Percentiles rank a stretch among this genome's conserved stretches.
Evolutionary conservation across 2,888 invertebrate species (phyloP).

Genomic region (Bellardia bayeri): DNA sequence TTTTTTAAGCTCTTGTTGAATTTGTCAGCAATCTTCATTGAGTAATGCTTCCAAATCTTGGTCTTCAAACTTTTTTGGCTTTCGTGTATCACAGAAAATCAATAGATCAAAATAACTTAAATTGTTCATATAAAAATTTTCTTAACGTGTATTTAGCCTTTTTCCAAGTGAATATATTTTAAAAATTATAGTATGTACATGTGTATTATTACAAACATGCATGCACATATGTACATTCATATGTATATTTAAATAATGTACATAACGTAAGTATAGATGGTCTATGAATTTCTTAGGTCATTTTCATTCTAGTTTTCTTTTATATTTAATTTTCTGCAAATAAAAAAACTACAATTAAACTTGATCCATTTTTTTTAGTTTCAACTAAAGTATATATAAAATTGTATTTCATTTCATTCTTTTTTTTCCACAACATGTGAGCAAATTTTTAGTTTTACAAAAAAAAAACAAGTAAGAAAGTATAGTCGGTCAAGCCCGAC

Average conservation of each 20-base stretch:
- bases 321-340: not conserved
- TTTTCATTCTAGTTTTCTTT: constrained; percentile 5
- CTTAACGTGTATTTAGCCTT: constrained; percentile 11
- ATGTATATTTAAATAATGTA: not conserved
- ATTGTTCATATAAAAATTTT: not conserved
- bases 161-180: constrained; percentile 2
- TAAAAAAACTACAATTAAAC: constrained; percentile 53
- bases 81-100: no score
- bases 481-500: no score
- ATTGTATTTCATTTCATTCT: not conserved
- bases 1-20: no score
- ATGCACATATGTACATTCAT: not conserved
- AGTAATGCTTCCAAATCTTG: no score
- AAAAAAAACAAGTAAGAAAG: no score
- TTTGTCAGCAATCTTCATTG: no score
- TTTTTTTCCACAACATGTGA: constrained; percentile 16
- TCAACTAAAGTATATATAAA: constrained; percentile 20
- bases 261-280: not conserved
- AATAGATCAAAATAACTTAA: no score
- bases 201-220: not conserved
- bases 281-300: constrained; percentile 29
- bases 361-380: constrained; percentile 51
- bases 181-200: constrained; percentile 8
- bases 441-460: constrained; percentile 34
- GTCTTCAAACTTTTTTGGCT: no score